Conservation (phyloP, 2,888 invertebrate species). For the Drosophila mayaguana region DNA sequence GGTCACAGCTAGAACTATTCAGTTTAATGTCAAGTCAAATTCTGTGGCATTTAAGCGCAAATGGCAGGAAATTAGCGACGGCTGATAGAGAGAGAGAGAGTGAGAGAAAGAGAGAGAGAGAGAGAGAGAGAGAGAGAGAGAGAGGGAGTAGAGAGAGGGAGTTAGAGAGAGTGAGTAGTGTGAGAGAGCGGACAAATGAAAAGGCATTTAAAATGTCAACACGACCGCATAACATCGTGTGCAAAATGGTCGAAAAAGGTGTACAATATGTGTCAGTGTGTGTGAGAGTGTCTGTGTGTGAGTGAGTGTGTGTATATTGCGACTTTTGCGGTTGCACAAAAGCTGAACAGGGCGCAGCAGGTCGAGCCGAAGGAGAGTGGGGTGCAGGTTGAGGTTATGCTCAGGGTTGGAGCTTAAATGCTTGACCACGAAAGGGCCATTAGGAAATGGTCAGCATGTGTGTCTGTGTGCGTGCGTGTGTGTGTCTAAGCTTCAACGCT, state of each 20-base stretch:
- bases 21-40: slow-evolving; percentile 54
- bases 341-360: slow-evolving; percentile 47
- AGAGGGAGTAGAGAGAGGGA: slow-evolving; percentile 8
- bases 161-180: neutral
- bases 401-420: slow-evolving; percentile 71
- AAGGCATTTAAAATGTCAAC: slow-evolving; percentile 80
- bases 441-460: slow-evolving; percentile 63
- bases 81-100: slow-evolving; percentile 14
- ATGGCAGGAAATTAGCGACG: slow-evolving; percentile 73
- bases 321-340: slow-evolving; percentile 75
- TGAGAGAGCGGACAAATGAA: slow-evolving; percentile 66
- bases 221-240: slow-evolving; percentile 78
- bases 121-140: slow-evolving; percentile 1
- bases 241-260: slow-evolving; percentile 77
- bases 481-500: slow-evolving; percentile 21
- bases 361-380: slow-evolving; percentile 29
- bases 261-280: slow-evolving; percentile 34
- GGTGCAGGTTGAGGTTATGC: slow-evolving; percentile 53
- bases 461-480: slow-evolving; percentile 8
- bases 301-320: slow-evolving; percentile 39
- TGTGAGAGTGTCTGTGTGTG: slow-evolving; percentile 17
- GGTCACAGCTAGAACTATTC: slow-evolving; percentile 50
- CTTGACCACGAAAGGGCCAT: slow-evolving; percentile 80
- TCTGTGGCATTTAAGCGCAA: slow-evolving; percentile 68
- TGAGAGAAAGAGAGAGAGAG: neutral